A percentile compares a stretch with the other conserved stretches of the same genome.
Evolutionary conservation across 2,113 vertebrate species (phyloP).

Genomic region (Ariopsis seemanni): DNA sequence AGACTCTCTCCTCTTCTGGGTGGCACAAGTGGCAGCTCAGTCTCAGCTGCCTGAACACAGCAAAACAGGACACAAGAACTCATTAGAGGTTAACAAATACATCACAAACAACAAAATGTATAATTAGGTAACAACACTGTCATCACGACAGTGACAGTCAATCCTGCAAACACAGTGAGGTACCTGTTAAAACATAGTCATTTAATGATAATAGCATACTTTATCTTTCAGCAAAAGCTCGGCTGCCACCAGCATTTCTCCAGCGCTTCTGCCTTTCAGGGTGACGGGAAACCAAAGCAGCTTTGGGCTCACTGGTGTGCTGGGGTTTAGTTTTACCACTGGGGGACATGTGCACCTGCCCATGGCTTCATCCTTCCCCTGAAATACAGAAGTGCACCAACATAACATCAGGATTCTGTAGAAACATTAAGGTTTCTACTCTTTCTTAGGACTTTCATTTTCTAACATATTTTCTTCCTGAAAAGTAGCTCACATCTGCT

Average conservation of each 20-base stretch:
- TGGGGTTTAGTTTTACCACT: conserved; percentile 82
- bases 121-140: neutral
- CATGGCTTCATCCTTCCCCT: conserved; percentile 95
- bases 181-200: neutral
- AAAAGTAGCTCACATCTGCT: neutral
- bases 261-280: conserved; percentile 78
- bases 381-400: conserved; percentile 41
- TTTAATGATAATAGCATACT: conserved; percentile 66
- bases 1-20: conserved; percentile 84
- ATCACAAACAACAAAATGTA: conserved; percentile 4
- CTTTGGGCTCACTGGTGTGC: conserved; percentile 77
- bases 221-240: conserved; percentile 90
- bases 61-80: neutral
- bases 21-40: conserved; percentile 89
- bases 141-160: neutral
- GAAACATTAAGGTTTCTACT: neutral
- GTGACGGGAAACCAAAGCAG: conserved; percentile 89
- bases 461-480: neutral
- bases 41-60: conserved; percentile 69
- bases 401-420: neutral
- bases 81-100: conserved; percentile 1
- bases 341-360: conserved; percentile 84
- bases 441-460: neutral
- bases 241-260: conserved; percentile 88
- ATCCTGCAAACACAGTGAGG: neutral